Conservation (phyloP, 2,888 invertebrate species). For the Drosophila bunnanda region DNA sequence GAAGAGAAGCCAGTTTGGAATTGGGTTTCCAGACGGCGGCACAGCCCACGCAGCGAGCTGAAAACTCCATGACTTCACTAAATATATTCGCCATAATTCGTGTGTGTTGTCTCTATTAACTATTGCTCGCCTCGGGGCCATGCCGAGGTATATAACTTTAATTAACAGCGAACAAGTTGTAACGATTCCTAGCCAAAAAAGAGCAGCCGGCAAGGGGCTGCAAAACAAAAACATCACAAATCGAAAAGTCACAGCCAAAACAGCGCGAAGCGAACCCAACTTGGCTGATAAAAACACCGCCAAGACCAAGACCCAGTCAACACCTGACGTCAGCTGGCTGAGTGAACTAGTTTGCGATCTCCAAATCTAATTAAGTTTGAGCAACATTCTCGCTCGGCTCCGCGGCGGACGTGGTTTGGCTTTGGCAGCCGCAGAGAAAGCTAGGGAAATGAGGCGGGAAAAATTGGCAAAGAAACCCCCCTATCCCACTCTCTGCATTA, state of each 20-base stretch:
- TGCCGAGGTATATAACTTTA: conserved; percentile 56
- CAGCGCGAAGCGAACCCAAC: conserved; percentile 9
- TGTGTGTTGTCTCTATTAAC: conserved; percentile 49
- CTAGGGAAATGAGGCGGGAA: conserved; percentile 39
- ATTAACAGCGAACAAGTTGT: conserved; percentile 69
- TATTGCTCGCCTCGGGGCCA: conserved; percentile 44
- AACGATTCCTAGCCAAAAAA: conserved; percentile 28
- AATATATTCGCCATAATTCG: conserved; percentile 20
- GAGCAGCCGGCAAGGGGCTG: conserved; percentile 53
- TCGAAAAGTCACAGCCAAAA: conserved; percentile 43
- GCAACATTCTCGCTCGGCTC: conserved; percentile 55
- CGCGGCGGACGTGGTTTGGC: conserved; percentile 32
- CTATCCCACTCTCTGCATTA: neutral
- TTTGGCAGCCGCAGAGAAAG: conserved; percentile 37
- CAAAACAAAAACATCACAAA: conserved; percentile 47
- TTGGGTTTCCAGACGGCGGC: conserved; percentile 66
- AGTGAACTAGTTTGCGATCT: conserved; percentile 69
- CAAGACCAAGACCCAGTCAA: conserved; percentile 6
- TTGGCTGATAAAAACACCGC: conserved; percentile 35
- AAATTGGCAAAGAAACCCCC: conserved; percentile 25
- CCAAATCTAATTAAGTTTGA: conserved; percentile 70
- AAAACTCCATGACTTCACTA: conserved; percentile 40
- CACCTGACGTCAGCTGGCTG: conserved; percentile 50
- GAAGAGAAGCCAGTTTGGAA: conserved; percentile 51
- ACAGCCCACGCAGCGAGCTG: conserved; percentile 55